Percentiles rank a stretch among this genome's conserved stretches.
These are phyloP conservation scores for Ptychochromis oligacanthus DNA, from an alignment of 2,113 vertebrate genomes.

Conservation along the genomic window DNA sequence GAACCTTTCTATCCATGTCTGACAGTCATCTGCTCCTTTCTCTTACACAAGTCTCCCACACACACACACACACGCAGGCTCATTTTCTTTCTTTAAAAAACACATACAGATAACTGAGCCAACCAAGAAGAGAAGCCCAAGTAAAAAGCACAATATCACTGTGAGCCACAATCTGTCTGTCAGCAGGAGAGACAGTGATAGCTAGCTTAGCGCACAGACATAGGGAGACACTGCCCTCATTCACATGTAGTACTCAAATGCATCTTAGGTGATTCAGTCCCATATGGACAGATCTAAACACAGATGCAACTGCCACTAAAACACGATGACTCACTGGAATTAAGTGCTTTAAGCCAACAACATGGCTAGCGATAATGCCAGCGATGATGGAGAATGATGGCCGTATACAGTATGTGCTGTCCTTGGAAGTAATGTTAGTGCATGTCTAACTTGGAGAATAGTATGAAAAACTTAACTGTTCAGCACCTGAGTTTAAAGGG, in stretches of 20 bases:
- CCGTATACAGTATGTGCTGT: neutral
- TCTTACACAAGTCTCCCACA: neutral
- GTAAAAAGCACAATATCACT: constrained; percentile 21
- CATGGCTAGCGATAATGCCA: neutral
- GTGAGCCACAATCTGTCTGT: neutral
- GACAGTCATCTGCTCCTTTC: neutral
- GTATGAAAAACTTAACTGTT: no score
- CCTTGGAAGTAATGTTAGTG: neutral
- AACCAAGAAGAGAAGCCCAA: constrained; percentile 24
- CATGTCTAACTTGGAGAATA: neutral
- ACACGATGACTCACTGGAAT: neutral
- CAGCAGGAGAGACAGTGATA: constrained; percentile 12
- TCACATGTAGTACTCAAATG: neutral
- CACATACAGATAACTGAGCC: neutral
- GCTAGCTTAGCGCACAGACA: neutral
- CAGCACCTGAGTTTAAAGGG: no score
- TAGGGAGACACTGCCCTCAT: neutral
- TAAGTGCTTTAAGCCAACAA: neutral
- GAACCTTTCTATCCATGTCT: neutral
- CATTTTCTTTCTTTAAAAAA: neutral
- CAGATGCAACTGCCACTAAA: neutral
- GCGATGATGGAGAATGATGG: neutral
- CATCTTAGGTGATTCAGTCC: neutral
- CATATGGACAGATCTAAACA: neutral
- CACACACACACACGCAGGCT: neutral